Evolutionary conservation across 2,888 invertebrate genomes (phyloP).

Genomic region (Agrochola macilenta): DNA sequence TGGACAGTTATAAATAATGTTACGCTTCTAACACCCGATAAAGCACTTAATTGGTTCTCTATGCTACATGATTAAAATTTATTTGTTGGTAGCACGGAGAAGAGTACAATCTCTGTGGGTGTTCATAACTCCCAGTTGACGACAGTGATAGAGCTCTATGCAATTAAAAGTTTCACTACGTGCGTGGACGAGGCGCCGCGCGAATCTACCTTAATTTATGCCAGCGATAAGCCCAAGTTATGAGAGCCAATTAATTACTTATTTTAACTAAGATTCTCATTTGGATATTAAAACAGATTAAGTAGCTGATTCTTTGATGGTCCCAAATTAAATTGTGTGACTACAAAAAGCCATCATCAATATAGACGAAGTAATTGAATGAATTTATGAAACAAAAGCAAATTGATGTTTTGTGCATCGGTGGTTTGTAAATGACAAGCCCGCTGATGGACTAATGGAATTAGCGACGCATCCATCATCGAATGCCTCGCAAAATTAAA

Average conservation of each 20-base stretch:
- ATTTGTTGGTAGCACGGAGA: slow-evolving; percentile 61
- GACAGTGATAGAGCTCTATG: slow-evolving; percentile 89
- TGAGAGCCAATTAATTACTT: slow-evolving; percentile 89
- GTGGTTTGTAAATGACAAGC: slow-evolving; percentile 60
- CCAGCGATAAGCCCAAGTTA: slow-evolving; percentile 87
- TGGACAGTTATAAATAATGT: slow-evolving; percentile 55
- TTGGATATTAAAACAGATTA: slow-evolving; percentile 66
- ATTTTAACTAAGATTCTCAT: slow-evolving; percentile 83
- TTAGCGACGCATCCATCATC: slow-evolving; percentile 81
- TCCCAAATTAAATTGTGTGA: slow-evolving; percentile 23
- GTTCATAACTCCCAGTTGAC: slow-evolving; percentile 86
- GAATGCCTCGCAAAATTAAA: slow-evolving; percentile 82
- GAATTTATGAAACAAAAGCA: slow-evolving; percentile 55
- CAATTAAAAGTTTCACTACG: slow-evolving; percentile 90
- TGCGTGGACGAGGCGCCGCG: slow-evolving; percentile 87
- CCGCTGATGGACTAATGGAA: slow-evolving; percentile 72
- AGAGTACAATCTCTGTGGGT: slow-evolving; percentile 78
- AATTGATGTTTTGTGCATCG: slow-evolving; percentile 59
- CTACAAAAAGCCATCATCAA: slow-evolving; percentile 15
- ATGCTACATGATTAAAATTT: slow-evolving; percentile 50
- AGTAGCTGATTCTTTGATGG: slow-evolving; percentile 20
- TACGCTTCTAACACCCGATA: slow-evolving; percentile 39
- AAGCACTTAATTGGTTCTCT: slow-evolving; percentile 46
- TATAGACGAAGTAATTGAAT: slow-evolving; percentile 36
- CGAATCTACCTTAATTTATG: slow-evolving; percentile 89